Percentiles rank a stretch among this genome's conserved stretches.
Conservation (phyloP, 2,888 invertebrate genomes). For the Phasia obesa region DNA sequence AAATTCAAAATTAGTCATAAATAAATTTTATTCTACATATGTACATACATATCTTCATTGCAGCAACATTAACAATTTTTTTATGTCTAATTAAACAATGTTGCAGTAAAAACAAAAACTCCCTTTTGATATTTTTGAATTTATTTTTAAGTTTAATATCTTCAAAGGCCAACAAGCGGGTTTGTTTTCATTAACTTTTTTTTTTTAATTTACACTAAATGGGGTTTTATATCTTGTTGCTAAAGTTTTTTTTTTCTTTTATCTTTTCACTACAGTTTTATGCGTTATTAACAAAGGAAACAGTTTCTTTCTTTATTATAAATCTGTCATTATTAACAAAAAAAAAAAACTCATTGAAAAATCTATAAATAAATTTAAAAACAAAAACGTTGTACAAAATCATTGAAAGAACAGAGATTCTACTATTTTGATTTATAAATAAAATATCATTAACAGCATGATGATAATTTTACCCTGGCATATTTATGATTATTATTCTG, state of each 20-base stretch:
- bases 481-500: constrained; percentile 27
- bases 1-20: neutral
- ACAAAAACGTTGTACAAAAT: neutral
- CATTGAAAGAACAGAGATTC: constrained; percentile 24
- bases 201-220: too few relatives aligned
- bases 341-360: neutral
- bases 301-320: neutral
- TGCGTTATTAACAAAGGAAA: constrained; percentile 24
- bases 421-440: constrained; percentile 42
- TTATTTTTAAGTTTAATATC: neutral
- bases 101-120: neutral
- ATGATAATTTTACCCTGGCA: constrained; percentile 39
- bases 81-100: too few relatives aligned
- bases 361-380: constrained; percentile 38
- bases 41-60: too few relatives aligned
- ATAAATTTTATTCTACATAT: too few relatives aligned
- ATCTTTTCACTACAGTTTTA: neutral
- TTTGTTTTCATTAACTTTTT: neutral
- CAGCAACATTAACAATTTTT: too few relatives aligned
- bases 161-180: neutral
- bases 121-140: neutral
- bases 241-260: too few relatives aligned
- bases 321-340: neutral
- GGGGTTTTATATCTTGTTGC: too few relatives aligned
- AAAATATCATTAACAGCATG: constrained; percentile 26